phyloP scores from a whole-genome alignment of 2,797 vertebrate species.

The Okamejei kenojei region DNA sequence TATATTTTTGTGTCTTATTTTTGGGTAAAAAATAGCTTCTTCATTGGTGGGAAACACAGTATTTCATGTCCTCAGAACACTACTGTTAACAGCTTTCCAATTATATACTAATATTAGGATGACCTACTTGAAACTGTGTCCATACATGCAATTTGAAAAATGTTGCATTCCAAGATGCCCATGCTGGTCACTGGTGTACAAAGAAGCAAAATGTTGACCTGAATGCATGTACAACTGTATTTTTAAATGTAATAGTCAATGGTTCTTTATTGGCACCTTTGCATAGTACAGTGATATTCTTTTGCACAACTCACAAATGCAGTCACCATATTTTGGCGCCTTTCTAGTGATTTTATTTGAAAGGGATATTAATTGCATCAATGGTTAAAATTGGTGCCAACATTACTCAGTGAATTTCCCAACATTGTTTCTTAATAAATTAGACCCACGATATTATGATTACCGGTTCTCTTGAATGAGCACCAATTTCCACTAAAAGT shows the following conservation, averaged over 20 bases:
- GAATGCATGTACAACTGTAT: neutral
- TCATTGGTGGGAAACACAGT: too few relatives aligned
- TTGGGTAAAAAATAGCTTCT: too few relatives aligned
- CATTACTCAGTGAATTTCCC: neutral
- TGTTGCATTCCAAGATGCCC: neutral
- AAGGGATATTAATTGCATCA: neutral
- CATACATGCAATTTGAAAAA: neutral
- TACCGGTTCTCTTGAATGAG: neutral
- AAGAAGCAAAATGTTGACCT: neutral
- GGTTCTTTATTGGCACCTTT: neutral
- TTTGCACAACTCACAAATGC: too few relatives aligned
- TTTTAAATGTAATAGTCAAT: neutral
- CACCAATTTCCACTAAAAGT: neutral
- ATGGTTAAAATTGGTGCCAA: neutral
- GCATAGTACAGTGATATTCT: too few relatives aligned
- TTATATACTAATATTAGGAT: neutral
- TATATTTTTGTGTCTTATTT: too few relatives aligned
- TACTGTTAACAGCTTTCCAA: neutral
- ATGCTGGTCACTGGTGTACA: neutral
- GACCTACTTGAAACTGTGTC: neutral
- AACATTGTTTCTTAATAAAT: neutral
- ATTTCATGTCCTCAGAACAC: too few relatives aligned
- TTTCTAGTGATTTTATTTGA: too few relatives aligned
- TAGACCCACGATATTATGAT: neutral
- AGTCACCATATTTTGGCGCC: too few relatives aligned